Conservation (phyloP, 2,113 vertebrate species). For the Hemibagrus wyckioides region DNA sequence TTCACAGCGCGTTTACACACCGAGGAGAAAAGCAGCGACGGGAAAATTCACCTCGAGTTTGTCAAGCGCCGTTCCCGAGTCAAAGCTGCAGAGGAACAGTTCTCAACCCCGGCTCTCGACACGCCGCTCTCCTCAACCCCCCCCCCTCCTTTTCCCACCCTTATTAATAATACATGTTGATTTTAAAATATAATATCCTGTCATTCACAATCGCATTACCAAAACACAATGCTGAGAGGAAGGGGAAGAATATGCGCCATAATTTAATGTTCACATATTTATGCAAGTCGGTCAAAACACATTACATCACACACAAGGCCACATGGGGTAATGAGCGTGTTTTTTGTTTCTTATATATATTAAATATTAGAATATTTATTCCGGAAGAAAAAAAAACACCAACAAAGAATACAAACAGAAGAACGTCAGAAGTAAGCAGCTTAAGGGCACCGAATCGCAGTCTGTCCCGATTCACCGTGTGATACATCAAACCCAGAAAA, state of each 20-base stretch:
- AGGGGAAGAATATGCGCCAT: not conserved
- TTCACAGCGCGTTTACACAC: constrained; percentile 49
- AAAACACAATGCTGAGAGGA: not conserved
- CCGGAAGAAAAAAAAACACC: not conserved
- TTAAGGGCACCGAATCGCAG: constrained; percentile 34
- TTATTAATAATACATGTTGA: constrained; percentile 42
- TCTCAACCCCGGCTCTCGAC: constrained; percentile 15
- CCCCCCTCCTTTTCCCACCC: constrained; percentile 5
- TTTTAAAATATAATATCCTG: constrained; percentile 36
- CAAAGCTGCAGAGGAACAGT: constrained; percentile 37
- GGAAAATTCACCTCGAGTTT: constrained; percentile 43
- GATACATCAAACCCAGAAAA: constrained; percentile 50
- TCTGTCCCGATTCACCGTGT: constrained; percentile 45
- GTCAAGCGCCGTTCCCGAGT: constrained; percentile 48
- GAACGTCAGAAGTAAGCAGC: constrained; percentile 10
- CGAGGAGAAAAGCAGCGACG: constrained; percentile 38
- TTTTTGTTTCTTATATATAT: not conserved
- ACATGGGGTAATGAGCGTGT: not conserved
- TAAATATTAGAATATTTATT: constrained; percentile 1
- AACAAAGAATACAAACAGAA: constrained; percentile 18
- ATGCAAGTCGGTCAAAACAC: constrained; percentile 18
- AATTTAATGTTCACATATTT: constrained; percentile 13
- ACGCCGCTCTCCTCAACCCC: not conserved
- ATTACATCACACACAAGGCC: not conserved
- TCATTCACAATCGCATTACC: constrained; percentile 32